Evolutionary conservation across 1,140 invertebrate genomes (phyloP).

Genomic region (Diorhabda carinulata): DNA sequence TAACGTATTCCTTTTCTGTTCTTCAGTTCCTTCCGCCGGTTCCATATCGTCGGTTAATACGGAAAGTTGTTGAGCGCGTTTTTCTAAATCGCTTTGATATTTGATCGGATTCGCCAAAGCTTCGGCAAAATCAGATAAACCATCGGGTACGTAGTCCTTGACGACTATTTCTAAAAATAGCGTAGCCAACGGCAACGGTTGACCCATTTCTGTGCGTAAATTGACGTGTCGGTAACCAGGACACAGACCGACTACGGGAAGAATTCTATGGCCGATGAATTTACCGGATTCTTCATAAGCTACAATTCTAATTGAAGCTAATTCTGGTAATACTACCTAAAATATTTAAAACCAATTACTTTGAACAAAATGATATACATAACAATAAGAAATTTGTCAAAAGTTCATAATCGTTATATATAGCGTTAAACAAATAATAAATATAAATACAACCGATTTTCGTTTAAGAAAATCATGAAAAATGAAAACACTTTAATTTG

Average conservation of each 20-base stretch:
- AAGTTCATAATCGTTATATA: no score
- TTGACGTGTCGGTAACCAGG: conserved; percentile 89
- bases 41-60: conserved; percentile 83
- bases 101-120: conserved; percentile 96
- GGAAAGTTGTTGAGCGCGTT: conserved; percentile 83
- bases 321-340: conserved; percentile 92
- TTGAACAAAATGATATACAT: no score
- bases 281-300: conserved; percentile 95
- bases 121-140: conserved; percentile 89
- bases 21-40: conserved; percentile 27
- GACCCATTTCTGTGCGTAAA: conserved; percentile 88
- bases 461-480: no score
- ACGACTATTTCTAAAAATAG: conserved; percentile 91
- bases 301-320: conserved; percentile 91
- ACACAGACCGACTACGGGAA: conserved; percentile 93
- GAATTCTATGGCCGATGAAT: conserved; percentile 91
- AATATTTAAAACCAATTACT: conserved; percentile 12
- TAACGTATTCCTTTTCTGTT: conserved; percentile 32
- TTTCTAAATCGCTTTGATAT: conserved; percentile 91
- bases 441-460: no score
- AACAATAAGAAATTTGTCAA: no score
- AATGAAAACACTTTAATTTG: no score
- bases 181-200: conserved; percentile 83
- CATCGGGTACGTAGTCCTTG: conserved; percentile 97
- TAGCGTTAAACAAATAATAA: no score